Conservation (phyloP, 2,888 invertebrate genomes). For the Cremastinae sp. region DNA sequence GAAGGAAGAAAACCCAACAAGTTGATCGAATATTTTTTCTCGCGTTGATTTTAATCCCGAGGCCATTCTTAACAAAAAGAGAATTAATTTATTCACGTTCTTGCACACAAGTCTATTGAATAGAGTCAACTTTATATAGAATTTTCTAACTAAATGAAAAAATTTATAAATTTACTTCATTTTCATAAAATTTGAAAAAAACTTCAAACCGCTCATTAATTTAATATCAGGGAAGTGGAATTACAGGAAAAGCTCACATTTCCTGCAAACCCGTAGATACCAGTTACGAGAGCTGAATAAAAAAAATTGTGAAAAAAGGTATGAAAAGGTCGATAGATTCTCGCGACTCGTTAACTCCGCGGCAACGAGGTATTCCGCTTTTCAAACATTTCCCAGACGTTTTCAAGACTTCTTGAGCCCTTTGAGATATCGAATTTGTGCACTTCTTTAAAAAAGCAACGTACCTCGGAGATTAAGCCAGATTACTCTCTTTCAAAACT, state of each 20-base stretch:
- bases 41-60: not conserved
- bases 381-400: not conserved
- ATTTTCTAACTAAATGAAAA: too few species aligned
- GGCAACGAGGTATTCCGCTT: slow-evolving; percentile 19
- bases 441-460: not conserved
- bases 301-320: slow-evolving; percentile 1
- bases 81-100: too few species aligned
- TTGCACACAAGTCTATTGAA: too few species aligned
- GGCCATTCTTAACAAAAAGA: slow-evolving; percentile 4
- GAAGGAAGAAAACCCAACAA: slow-evolving; percentile 17
- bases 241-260: slow-evolving; percentile 25
- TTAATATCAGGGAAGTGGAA: too few species aligned
- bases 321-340: slow-evolving; percentile 10
- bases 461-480: not conserved
- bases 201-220: too few species aligned
- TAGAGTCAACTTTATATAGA: too few species aligned
- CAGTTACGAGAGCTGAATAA: slow-evolving; percentile 21
- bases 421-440: slow-evolving; percentile 20
- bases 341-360: slow-evolving; percentile 35
- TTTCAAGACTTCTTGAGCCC: slow-evolving; percentile 5
- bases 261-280: not conserved
- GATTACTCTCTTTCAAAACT: not conserved
- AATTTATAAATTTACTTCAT: too few species aligned
- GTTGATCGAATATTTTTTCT: slow-evolving; percentile 23
- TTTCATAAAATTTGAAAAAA: too few species aligned